Base-by-base conservation (phyloP, 2,797 vertebrate genomes). In the Protonibea diacanthus region DNA sequence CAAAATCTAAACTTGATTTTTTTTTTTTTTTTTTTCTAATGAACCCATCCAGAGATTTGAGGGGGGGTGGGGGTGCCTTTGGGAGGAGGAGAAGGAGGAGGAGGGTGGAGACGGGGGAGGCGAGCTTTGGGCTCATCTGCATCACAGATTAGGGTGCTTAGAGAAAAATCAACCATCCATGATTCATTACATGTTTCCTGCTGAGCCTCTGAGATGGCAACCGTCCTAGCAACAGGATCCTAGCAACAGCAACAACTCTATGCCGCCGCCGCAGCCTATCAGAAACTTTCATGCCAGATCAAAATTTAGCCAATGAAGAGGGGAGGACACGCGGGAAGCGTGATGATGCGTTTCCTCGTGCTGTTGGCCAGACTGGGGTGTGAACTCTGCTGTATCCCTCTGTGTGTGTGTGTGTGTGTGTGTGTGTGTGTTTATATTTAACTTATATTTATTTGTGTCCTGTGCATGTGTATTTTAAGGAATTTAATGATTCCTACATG, bases 161-260 rank as follows among this genome's bases (percentile, higher is more conserved):
- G 90, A 96, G 95, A 95, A 94, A 95, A 96, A 94, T 91, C 95
- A 94, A 89, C 94, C 96, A 97, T 97, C 96, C 97, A 97, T 98
- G 97, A 98, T 98, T 98, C 97, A 98, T 97, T 88, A 94, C 94
- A 93, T 93, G 95, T 95, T 96, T 97, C 97, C 96, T 94, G 94
- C 95, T 78, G 95, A 95, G 95, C 89, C 93, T 93, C 90, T 74
- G 91, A 94, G 94, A 95, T 95, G 87, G 95, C 93, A 91, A 87
- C 87, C 92, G 88, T 94, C 97, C 93, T 98, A 96, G 97, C 97
- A 98, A 98, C 97, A 92, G 95, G 93, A 95, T 95, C 97, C 94
- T 97, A 95, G 97, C 97, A 98, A 98, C 97, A 91, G 95, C 95
- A 90, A 93, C 85, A 85, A 86, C 87, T 82, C 93, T 88, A 85